Base-by-base conservation (phyloP, 2,113 vertebrate genomes). In the Dryoscopus gambensis region DNA sequence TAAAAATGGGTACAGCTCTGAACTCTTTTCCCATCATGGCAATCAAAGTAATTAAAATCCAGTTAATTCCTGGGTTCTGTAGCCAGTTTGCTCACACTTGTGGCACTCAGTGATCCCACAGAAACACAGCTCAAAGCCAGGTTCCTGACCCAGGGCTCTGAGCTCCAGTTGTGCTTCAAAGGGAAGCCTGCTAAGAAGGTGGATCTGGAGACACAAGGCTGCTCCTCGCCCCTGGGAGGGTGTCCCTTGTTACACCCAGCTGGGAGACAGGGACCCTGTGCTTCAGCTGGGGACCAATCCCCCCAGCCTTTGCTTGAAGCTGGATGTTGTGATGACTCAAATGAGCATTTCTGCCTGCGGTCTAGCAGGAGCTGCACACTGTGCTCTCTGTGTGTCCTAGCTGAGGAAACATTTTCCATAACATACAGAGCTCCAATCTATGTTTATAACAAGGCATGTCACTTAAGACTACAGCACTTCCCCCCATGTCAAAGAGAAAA, bases 11-110 rank as follows among this genome's bases (percentile, higher is more conserved):
- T 44, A 14, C 65, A 52, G 19, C 5, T 47, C 25, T 46, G 6
- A 60, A 87, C 67, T 64, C 3, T 30, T 67, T 67, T 71, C 33
- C 59, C 15, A 10, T 55, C 8, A 3, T 30, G 53, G 60, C 87
- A 77, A 62, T 50, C 25, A 42, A 73, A 89, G 31, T 11, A 50
- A 25, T 63, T 55, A 35, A 76, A 47, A 74, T 15, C 39, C 28
- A 18, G 33, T 49, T 46, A 30, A 35, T 50, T 81, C 42, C 46
- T 0, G 0, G 15, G 20, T 35, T 65, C 55, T 74, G 11, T n/a
- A 27, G 49, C 13, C 22, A 35, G 8, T 62, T 89, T 70, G 15
- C 52, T 84, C 1, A 1, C 64, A 40, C 18, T 31, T 63, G 13
- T 1, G 27, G 44, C 13, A 40, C 28, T 53, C 15, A 20, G 27